Conservation (phyloP, 2,113 vertebrate genomes). For the Arothron firmamentum region DNA sequence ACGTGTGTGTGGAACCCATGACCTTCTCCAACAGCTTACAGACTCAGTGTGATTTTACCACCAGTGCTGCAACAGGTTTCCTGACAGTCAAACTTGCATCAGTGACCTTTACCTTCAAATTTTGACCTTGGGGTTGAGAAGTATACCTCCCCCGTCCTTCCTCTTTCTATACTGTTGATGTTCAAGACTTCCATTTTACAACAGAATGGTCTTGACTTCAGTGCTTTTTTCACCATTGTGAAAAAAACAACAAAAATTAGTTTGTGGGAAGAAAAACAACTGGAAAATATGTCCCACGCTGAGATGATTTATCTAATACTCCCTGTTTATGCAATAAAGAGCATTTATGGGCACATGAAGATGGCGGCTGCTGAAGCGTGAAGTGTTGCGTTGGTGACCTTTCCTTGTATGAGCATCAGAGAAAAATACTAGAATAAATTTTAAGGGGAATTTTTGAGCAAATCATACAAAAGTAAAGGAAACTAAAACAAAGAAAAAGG, state of each 20-base stretch:
- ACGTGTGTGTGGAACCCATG: conserved; percentile 56
- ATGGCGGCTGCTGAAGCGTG: conserved; percentile 1
- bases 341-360: neutral
- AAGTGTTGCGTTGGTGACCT: conserved; percentile 48
- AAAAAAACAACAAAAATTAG: conserved; percentile 3
- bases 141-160: neutral
- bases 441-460: neutral
- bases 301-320: conserved; percentile 17
- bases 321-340: conserved; percentile 8
- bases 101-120: conserved; percentile 14
- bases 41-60: conserved; percentile 46
- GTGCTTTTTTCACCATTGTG: conserved; percentile 34
- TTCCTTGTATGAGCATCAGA: conserved; percentile 67
- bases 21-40: conserved; percentile 58
- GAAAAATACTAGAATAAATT: conserved; percentile 11
- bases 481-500: conserved; percentile 40
- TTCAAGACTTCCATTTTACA: conserved; percentile 23
- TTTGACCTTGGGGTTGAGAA: conserved; percentile 18
- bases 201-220: conserved; percentile 35
- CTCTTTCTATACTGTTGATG: conserved; percentile 1
- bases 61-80: neutral
- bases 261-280: conserved; percentile 1
- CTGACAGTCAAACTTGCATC: conserved; percentile 8
- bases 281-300: neutral
- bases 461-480: neutral